Base-by-base conservation (phyloP, 2,113 vertebrate genomes). In the Clarias magur region DNA sequence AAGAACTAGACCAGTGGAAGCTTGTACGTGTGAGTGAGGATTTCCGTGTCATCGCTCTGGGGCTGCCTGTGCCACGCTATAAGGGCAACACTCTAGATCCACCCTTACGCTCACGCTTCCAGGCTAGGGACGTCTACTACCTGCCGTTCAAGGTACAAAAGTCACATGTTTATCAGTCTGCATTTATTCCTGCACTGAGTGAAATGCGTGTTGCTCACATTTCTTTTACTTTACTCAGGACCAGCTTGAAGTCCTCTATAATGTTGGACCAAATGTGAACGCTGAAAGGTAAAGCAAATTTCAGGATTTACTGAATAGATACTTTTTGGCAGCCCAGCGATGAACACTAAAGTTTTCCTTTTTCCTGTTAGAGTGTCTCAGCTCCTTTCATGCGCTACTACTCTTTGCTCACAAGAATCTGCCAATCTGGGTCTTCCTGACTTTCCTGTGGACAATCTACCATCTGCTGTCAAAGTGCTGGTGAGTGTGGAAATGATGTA, bases 21-120 rank as follows among this genome's bases (percentile, higher is more conserved):
- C 98, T 99, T 76, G 96, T 99, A 85, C 96, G 98, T 0, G 98
- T 99, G 19, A 99, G 97, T 83, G 97, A 99, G 94, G 95, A 99
- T 92, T 99, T 99, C 89, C 95, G 98, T 88, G 98, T 99, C 89
- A 99, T 99, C 57, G 98, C 98, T 3, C 91, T 99, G 63, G 98
- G 98, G 6, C 95, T 99, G 70, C 98, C 98, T 5, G 98, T 99
- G 63, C 98, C 98, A 34, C 96, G 95, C 80, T 99, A 99, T 86
- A 94, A 96, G 87, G 98, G 98, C 67, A 99, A 99, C 90, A 96
- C 97, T 3, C 90, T 99, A 91, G 98, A 99, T 84, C 98, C 98
- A 0, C 98, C 98, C 0, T 96, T 99, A 27, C 97, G 98, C 17
- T 99, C 98, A 30, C 96, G 98, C 56, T 99, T 99, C 93, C 98